Percentiles rank a stretch among this genome's conserved stretches.
Conservation (phyloP, 2,797 vertebrate species). For the Hapalemur alaotrensis region DNA sequence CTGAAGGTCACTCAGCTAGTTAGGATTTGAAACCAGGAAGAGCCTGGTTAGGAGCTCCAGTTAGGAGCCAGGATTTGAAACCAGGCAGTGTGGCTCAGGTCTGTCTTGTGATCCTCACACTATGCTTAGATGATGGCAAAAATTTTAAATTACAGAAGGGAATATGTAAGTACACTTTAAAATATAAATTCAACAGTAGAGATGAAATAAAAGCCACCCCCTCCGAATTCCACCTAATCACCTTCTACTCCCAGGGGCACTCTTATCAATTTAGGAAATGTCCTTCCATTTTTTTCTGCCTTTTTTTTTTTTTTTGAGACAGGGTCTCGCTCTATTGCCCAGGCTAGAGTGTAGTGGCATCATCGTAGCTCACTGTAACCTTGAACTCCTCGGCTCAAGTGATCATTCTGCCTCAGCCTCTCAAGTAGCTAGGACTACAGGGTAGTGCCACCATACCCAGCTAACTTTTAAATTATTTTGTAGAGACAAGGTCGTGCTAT, state of each 20-base stretch:
- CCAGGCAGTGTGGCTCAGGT: not conserved
- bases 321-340: not conserved
- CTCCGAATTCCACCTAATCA: not conserved
- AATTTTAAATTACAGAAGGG: not conserved
- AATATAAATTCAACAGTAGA: not conserved
- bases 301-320: not conserved
- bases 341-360: not conserved
- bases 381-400: not conserved
- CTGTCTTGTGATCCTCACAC: not conserved
- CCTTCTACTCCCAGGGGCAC: not conserved
- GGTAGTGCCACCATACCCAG: not conserved
- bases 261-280: not conserved
- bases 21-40: not conserved
- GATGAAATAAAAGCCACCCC: not conserved
- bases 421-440: not conserved
- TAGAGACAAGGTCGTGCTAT: not conserved
- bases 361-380: not conserved
- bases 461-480: not conserved
- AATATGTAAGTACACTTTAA: not conserved
- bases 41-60: no score
- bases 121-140: not conserved
- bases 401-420: not conserved
- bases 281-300: not conserved
- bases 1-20: not conserved
- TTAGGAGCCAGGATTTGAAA: not conserved